These are phyloP conservation scores for Chironomus riparius DNA, from an alignment of 2,888 invertebrate species.

Conservation along the genomic window DNA sequence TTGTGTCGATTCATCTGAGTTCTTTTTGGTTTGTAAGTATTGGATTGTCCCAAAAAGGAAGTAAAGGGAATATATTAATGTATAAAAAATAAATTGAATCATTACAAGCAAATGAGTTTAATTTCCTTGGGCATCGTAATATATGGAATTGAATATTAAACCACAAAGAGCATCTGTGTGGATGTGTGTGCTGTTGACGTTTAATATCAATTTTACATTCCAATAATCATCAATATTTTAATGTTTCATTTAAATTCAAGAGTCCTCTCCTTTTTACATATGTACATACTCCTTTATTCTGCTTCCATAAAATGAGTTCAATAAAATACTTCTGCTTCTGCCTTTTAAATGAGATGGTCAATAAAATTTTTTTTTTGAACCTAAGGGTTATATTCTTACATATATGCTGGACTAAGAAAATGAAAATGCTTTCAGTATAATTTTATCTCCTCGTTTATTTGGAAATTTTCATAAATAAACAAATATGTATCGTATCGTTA, in stretches of 20 bases:
- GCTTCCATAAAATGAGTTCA: neutral
- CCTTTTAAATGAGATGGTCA: neutral
- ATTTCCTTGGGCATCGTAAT: neutral
- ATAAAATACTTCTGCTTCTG: neutral
- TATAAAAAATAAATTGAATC: conserved; percentile 20
- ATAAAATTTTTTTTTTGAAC: neutral
- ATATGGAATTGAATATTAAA: too few species aligned
- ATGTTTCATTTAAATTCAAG: conserved; percentile 28
- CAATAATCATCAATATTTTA: conserved; percentile 27
- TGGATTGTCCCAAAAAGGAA: neutral
- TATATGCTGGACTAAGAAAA: neutral
- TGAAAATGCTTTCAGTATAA: conserved; percentile 8
- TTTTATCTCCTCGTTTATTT: neutral
- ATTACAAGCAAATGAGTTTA: conserved; percentile 24
- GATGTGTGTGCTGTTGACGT: conserved; percentile 15
- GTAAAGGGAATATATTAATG: neutral
- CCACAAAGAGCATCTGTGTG: neutral
- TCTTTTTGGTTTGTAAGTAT: conserved; percentile 6
- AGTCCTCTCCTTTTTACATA: neutral
- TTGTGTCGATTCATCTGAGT: neutral
- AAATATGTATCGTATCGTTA: neutral
- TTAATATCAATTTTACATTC: conserved; percentile 27
- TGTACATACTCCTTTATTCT: neutral
- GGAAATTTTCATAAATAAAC: conserved; percentile 5
- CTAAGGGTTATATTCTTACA: neutral